Base-by-base conservation (phyloP, 2,888 invertebrate species). In the Mimachlamys varia region DNA sequence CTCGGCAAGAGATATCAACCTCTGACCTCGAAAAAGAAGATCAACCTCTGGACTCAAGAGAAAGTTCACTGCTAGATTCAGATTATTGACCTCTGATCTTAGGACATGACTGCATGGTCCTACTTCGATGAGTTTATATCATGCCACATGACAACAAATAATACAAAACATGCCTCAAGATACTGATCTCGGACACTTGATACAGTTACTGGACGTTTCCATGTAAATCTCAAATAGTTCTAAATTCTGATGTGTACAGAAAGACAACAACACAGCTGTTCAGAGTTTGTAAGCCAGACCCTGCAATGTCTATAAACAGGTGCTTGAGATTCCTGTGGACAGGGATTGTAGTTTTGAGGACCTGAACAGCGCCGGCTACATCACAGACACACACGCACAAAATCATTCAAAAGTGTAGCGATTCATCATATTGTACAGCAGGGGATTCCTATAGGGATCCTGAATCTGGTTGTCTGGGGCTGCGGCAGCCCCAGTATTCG, bases 361-460 rank as follows among this genome's bases (percentile, higher is more conserved):
- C n/a, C n/a, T 88, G 27, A n/a, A n/a, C 49, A 88, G 50, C 44
- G 88, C 50, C 44, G 49, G 44, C 49, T 88, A 88, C 50, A 53
- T 50, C 50, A 53, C 49, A 53, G 76, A 76, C 27, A 76, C 76
- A 76, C 15, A 76, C 22, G 33, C 76, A 76, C 76, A 1, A 76
- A 27, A 76, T 91, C 87, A 93, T 88, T 93, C 94, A 92, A 95
- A 95, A 93, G 76, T 33, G 76, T 95, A 96, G 90, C 95, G 93
- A 90, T 95, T 95, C 95, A 96, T 96, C 95, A 96, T 96, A 92
- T 96, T 96, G 92, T 96, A 96, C 49, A 96, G 92, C 94, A 96
- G 95, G 19, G 95, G 95, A 87, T 94, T 93, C 89, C 96, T 93
- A 91, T 96, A 96, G 0, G 96, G 96, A 89, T 96, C 96, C 91